These are phyloP conservation scores for Podarcis cretensis DNA, from an alignment of 2,113 vertebrate species.

Conservation along the genomic window DNA sequence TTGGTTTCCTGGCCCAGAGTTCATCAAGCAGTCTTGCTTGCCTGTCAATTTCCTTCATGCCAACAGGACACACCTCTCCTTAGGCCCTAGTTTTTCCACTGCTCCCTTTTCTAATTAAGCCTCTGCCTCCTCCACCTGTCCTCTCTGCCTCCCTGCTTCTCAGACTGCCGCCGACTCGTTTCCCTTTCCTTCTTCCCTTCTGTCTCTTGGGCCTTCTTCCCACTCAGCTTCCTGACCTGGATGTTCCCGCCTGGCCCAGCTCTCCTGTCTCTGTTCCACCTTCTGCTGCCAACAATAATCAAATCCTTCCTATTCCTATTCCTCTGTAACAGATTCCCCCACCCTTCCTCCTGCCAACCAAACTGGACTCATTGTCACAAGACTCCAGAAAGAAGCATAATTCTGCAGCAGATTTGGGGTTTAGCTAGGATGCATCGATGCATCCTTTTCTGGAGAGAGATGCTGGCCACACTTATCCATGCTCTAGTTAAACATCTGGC, in stretches of 20 bases:
- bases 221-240: neutral
- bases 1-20: neutral
- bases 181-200: neutral
- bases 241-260: neutral
- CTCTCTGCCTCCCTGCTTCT: neutral
- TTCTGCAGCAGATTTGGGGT: neutral
- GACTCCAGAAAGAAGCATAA: neutral
- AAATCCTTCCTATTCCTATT: neutral
- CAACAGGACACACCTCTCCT: neutral
- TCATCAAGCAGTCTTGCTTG: neutral
- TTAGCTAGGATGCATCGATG: no score
- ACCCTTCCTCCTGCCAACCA: neutral
- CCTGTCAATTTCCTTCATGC: neutral
- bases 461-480: neutral
- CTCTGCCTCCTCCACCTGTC: neutral
- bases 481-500: neutral
- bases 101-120: neutral
- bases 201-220: neutral
- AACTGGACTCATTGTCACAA: neutral
- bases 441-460: neutral
- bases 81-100: neutral
- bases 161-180: neutral
- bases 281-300: neutral
- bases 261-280: neutral
- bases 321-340: neutral